These are phyloP conservation scores for Tenthredo livida DNA, from an alignment of 2,888 invertebrate species.

Conservation along the genomic window DNA sequence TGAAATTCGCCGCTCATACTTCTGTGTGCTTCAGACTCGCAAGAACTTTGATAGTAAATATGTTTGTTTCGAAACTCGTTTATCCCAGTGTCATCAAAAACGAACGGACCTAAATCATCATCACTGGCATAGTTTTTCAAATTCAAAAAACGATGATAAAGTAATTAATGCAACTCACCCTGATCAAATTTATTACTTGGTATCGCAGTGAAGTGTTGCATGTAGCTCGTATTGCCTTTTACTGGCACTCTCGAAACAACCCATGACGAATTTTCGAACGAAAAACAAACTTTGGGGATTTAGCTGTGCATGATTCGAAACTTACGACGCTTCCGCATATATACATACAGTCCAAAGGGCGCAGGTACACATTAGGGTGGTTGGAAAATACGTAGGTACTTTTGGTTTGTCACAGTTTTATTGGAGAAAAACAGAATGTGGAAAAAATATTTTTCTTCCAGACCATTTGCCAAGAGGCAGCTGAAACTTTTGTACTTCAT, in stretches of 20 bases:
- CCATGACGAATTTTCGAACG: too few species aligned
- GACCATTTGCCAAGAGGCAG: too few species aligned
- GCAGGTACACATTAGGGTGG: too few species aligned
- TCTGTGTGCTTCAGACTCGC: background rate
- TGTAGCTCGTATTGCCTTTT: background rate
- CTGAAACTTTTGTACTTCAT: too few species aligned
- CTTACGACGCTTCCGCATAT: too few species aligned
- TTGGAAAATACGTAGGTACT: too few species aligned
- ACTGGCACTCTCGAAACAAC: background rate
- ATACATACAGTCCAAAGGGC: too few species aligned
- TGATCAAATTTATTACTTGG: background rate
- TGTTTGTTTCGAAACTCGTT: background rate
- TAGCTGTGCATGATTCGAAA: too few species aligned
- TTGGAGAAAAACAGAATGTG: too few species aligned
- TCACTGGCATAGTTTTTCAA: background rate
- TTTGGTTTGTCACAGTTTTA: too few species aligned
- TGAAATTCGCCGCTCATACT: background rate
- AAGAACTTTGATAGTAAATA: background rate
- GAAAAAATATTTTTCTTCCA: too few species aligned
- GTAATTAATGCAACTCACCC: background rate
- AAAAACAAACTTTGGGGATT: too few species aligned
- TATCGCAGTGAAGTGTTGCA: background rate
- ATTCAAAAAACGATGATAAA: background rate
- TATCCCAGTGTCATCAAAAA: background rate
- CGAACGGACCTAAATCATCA: background rate